Conservation (phyloP, 2,888 invertebrate genomes). For the Chalcis sispes region DNA sequence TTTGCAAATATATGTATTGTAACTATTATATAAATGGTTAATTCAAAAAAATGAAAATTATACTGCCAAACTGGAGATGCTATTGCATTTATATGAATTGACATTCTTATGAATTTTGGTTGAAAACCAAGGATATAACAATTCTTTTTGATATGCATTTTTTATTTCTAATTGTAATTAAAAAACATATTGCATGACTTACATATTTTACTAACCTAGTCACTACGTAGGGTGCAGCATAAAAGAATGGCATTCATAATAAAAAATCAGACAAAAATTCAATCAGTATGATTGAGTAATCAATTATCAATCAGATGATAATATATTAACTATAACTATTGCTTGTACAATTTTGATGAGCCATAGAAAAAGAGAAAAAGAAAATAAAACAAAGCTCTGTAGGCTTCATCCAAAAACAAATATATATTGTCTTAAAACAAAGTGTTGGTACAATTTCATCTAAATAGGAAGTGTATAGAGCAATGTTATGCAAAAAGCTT, state of each 20-base stretch:
- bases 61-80: constrained; percentile 73
- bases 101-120: constrained; percentile 63
- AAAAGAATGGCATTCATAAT: constrained; percentile 54
- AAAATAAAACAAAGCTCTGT: constrained; percentile 43
- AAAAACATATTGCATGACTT: constrained; percentile 64
- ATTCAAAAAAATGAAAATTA: constrained; percentile 62
- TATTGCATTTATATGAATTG: constrained; percentile 70
- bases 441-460: constrained; percentile 65
- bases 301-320: constrained; percentile 32
- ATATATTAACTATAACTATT: constrained; percentile 44
- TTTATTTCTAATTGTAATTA: constrained; percentile 63
- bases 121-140: constrained; percentile 51
- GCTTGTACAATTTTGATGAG: constrained; percentile 55
- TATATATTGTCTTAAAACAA: constrained; percentile 45
- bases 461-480: constrained; percentile 68
- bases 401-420: constrained; percentile 45
- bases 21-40: constrained; percentile 52
- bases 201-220: constrained; percentile 71
- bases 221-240: constrained; percentile 66
- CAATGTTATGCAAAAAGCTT: constrained; percentile 71
- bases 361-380: constrained; percentile 41
- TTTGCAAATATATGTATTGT: constrained; percentile 54
- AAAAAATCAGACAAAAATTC: constrained; percentile 34
- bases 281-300: constrained; percentile 35
- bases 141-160: constrained; percentile 66